Conservation (phyloP, 2,888 invertebrate species). For the Tolmerus cingulatus region DNA sequence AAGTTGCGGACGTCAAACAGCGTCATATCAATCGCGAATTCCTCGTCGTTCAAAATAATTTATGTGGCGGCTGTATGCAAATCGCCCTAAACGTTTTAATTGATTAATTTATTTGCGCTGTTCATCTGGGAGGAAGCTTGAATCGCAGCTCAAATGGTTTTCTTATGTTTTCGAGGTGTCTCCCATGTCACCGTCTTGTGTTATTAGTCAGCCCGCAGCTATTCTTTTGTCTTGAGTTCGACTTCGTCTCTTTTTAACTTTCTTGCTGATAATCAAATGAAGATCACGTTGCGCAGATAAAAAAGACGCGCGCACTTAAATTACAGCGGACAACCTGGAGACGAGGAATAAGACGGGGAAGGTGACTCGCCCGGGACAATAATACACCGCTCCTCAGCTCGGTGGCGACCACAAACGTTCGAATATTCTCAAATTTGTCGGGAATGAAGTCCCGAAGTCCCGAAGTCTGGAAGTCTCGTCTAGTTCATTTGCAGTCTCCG, state of each 20-base stretch:
- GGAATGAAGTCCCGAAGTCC: neutral
- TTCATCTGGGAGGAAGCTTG: neutral
- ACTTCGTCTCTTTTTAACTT: neutral
- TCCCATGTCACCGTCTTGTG: conserved; percentile 9
- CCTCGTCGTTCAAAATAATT: neutral
- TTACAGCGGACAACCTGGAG: neutral
- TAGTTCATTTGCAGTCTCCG: conserved; percentile 31
- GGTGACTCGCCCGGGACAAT: neutral
- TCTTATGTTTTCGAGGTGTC: conserved; percentile 27
- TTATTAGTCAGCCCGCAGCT: conserved; percentile 35
- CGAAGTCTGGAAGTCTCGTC: conserved; percentile 13
- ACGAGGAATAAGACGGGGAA: neutral
- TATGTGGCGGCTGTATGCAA: neutral
- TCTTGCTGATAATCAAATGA: conserved; percentile 33
- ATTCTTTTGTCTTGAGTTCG: conserved; percentile 12
- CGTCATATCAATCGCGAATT: neutral
- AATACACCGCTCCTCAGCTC: neutral
- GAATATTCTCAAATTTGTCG: conserved; percentile 15
- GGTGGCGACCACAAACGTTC: neutral
- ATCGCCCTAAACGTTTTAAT: neutral
- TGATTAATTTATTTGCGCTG: neutral
- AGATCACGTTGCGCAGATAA: conserved; percentile 42
- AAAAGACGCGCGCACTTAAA: conserved; percentile 32
- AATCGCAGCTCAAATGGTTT: conserved; percentile 6
- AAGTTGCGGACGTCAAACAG: neutral